phyloP scores from a whole-genome alignment of 2,113 vertebrate species.

The Pteruthius melanotis region DNA sequence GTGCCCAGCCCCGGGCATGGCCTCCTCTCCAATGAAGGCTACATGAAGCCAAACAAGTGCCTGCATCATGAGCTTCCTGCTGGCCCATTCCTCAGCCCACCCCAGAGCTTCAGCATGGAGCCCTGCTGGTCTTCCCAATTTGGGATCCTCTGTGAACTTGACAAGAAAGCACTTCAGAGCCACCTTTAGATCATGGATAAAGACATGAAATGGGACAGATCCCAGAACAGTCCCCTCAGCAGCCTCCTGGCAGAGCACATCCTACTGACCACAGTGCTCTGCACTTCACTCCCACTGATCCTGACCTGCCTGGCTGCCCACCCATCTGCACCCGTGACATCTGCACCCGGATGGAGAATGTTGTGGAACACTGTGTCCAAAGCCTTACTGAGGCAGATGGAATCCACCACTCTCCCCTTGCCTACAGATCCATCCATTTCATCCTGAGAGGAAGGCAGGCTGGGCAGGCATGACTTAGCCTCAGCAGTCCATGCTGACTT shows the following conservation, averaged over 20 bases:
- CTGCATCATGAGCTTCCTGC: neutral
- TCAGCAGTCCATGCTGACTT: neutral
- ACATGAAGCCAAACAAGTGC: fast-evolving
- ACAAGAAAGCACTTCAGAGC: neutral
- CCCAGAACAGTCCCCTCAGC: neutral
- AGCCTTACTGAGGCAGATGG: neutral
- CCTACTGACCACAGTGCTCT: neutral
- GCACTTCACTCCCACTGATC: neutral
- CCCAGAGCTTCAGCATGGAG: neutral
- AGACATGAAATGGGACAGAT: neutral
- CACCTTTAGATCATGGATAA: neutral
- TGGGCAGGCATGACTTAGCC: neutral
- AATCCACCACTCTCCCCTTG: neutral
- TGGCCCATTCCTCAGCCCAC: neutral
- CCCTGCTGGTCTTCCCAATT: neutral
- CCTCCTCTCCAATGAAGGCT: neutral
- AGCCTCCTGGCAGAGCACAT: neutral
- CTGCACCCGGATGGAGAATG: fast-evolving
- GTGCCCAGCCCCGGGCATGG: fast-evolving
- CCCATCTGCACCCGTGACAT: fast-evolving
- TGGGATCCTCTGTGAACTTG: neutral
- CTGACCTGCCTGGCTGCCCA: neutral
- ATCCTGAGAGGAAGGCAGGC: neutral
- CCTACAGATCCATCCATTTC: neutral
- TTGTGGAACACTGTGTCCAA: neutral